Percentiles rank a stretch among this genome's conserved stretches.
Conservation (phyloP, 2,888 invertebrate species). For the Laothoe populi region DNA sequence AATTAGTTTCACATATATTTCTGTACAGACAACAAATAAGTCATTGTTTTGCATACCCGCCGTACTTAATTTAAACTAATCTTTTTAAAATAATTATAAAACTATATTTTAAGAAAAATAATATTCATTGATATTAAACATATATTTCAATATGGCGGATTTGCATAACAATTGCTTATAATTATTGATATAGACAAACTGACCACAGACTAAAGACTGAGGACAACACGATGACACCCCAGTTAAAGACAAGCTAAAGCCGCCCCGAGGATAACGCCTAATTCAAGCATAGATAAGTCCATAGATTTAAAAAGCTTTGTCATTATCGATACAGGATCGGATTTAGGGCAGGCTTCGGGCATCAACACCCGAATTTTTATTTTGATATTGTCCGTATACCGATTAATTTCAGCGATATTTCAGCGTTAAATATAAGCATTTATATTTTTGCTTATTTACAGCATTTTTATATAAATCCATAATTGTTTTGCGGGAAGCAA, state of each 20-base stretch:
- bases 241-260: conserved; percentile 48
- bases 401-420: conserved; percentile 16
- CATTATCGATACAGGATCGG: background rate
- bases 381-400: conserved; percentile 9
- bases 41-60: background rate
- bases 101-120: too few species aligned
- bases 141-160: background rate
- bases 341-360: conserved; percentile 6
- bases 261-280: conserved; percentile 35
- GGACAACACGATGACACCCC: conserved; percentile 39
- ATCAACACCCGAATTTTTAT: background rate
- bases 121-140: too few species aligned
- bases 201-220: conserved; percentile 36
- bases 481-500: background rate
- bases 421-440: conserved; percentile 26
- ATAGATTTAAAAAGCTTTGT: conserved; percentile 32
- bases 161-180: background rate
- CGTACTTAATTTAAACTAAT: too few species aligned
- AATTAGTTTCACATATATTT: background rate
- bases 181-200: conserved; percentile 26
- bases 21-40: background rate
- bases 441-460: conserved; percentile 28
- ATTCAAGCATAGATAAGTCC: conserved; percentile 35
- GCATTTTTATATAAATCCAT: conserved; percentile 2
- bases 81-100: too few species aligned